Evolutionary conservation across 2,888 invertebrate species (phyloP), one percentile per base, ranked within the genome.

Genomic region (Euphydryas editha): DNA sequence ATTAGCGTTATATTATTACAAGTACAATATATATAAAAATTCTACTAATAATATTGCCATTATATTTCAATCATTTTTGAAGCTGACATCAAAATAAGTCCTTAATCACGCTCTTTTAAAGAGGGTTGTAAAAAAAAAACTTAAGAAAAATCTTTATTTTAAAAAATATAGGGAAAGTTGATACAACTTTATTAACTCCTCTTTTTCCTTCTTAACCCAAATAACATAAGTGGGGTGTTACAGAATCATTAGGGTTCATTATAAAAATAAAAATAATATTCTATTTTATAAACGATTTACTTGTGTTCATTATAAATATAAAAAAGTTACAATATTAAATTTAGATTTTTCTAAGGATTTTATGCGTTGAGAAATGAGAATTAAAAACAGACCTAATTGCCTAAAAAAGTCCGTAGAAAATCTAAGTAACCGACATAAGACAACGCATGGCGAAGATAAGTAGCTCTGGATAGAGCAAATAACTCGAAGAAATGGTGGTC

Each of bases 31-130:
- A 39, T 51, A 15, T 21, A 21, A 51, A 21, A n/a, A 15, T n/a
- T 1, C n/a, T 44, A 15, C 49, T 51, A 51, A 51, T 51, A 0
- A 51, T 51, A 51, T 24, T 51, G 21, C 15, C 11, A 51, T 24
- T 15, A 15, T 1, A 51, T 51, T 24, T 24, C 13, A 51, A 51
- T 51, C 44, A 51, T 66, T 39, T 66, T 39, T 10, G 24, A 18
- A 57, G 57, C 24, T 24, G 61, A 42, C 15, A n/a, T 66, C 21
- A 13, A 36, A 51, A 56, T 17, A 39, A 30, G 51, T 11, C 57
- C 61, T 57, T 61, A 61, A 66, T 62, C 61, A 66, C 57, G 61
- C 39, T 56, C 56, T 20, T 15, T n/a, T 58, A 36, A 44, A 66
- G 57, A 39, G 47, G 11, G 24, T 49, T 24, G 11, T 13, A n/a